Evolutionary conservation across 2,888 invertebrate species (phyloP).

Genomic region (Dastarcus helophoroides): DNA sequence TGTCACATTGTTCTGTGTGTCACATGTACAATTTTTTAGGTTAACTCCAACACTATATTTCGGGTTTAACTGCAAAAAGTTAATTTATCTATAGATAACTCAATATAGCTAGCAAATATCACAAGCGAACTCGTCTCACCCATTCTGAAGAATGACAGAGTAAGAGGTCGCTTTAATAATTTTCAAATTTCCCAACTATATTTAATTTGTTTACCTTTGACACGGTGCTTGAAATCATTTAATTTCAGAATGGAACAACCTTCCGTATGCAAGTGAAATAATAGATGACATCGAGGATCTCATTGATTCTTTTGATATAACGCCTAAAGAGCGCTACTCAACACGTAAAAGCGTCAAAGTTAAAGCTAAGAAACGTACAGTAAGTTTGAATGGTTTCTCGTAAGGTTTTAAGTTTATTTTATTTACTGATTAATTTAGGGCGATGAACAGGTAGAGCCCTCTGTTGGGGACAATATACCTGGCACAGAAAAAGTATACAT

Average conservation of each 20-base stretch:
- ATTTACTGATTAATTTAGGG: not conserved
- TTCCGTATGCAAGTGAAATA: slow-evolving; percentile 49
- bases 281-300: slow-evolving; percentile 80
- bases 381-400: not conserved
- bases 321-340: slow-evolving; percentile 65
- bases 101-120: too few species aligned
- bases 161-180: too few species aligned
- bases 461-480: slow-evolving; percentile 35
- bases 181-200: too few species aligned
- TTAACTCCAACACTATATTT: too few species aligned
- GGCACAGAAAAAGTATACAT: slow-evolving; percentile 75
- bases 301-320: slow-evolving; percentile 67
- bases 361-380: slow-evolving; percentile 35
- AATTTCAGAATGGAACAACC: slow-evolving; percentile 7
- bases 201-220: too few species aligned
- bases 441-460: slow-evolving; percentile 11
- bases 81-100: too few species aligned
- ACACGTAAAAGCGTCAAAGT: slow-evolving; percentile 58
- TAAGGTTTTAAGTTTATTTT: not conserved
- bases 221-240: too few species aligned
- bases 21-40: too few species aligned
- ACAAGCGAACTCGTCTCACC: too few species aligned
- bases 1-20: too few species aligned
- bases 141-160: too few species aligned
- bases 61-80: too few species aligned